Base-by-base conservation (phyloP, 2,113 vertebrate genomes). In the Gnathonemus longibarbis region DNA sequence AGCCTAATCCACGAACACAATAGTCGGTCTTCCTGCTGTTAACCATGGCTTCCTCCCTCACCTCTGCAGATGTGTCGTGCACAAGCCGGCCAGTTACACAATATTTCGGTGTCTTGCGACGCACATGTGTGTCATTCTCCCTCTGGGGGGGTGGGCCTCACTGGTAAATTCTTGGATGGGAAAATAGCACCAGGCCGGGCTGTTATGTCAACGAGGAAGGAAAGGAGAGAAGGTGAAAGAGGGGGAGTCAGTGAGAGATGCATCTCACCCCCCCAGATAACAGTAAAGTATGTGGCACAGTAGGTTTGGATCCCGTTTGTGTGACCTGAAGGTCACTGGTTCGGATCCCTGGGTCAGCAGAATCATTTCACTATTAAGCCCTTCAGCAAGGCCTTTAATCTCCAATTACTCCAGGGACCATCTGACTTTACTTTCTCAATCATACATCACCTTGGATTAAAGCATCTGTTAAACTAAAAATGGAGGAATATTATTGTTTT, bases 381-480 rank as follows among this genome's bases (percentile, higher is more conserved):
- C 2, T n/a, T 62, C 8, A 62, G n/a, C n/a, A 70, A 31, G 62
- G 10, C 62, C 62, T 27, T 27, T 13, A 31, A 13, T 10, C n/a
- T 27, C 3, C 27, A 31, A 13, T 66, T 19, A 66, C 62, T 13
- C 27, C 62, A 4, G 62, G 62, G 27, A 70, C 62, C 62, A 13
- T 31, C 62, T 31, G n/a, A 13, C 62, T 11, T 27, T 66, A 4
- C 62, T 13, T 31, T 31, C 62, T 70, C 10, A 31, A 27, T 70
- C 10, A 0, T 31, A 13, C 27, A 13, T 70, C 62, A 31, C 62
- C 27, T 70, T 31, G 62, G 62, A 31, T 31, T 3, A 4, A 31
- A 70, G 62, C 62, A 4, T 27, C 2, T 31, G 88, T 27, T 92
- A 91, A 90, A 91, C 89, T 91, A 91, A 89, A 93, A 91, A 90